Evolutionary conservation across 2,888 invertebrate genomes (phyloP), one percentile per base, ranked within the genome.

Genomic region (Spicauda simplicius): DNA sequence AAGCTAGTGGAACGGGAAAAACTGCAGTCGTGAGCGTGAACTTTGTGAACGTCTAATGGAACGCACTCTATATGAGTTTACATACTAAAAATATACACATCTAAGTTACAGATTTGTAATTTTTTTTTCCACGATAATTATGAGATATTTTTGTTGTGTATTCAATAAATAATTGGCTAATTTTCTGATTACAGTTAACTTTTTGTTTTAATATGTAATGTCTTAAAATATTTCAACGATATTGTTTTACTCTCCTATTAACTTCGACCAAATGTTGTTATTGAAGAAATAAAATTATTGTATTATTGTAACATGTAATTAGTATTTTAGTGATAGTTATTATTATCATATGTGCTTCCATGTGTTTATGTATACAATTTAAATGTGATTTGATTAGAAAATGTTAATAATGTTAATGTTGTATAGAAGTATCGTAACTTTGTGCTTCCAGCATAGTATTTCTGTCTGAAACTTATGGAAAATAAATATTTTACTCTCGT

Each of bases 391-490:
- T 41, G 41, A 41, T 12, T 41, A 41, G 41, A 14, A 41, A 41
- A 41, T 11, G 33, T 6, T 33, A 41, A 41, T 14, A 41, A 41
- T 11, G 33, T 6, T 33, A 41, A 41, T 14, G 1, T 41, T 41
- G 41, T 41, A 41, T 41, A 41, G 41, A 41, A 14, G 0, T 41
- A 41, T 41, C 10, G 41, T 74, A 73, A 59, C 66, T 62, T 33
- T 72, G 80, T 78, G 79, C 83, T 84, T 84, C 81, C 81, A 77
- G 74, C 63, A 73, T 71, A 65, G 64, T 72, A 69, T 72, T 70
- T 70, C 25, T 65, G 18, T 67, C 20, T 55, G 30, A 55, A 64
- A 57, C 30, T 41, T 41, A 10, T 33, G 6, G 6, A 33, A 33
- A 55, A 57, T 64, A 62, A 20, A 59, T 62, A 57, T 48, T 56